Base-by-base conservation (phyloP, 2,797 vertebrate species). In the Enteromius unitaeniatus region DNA sequence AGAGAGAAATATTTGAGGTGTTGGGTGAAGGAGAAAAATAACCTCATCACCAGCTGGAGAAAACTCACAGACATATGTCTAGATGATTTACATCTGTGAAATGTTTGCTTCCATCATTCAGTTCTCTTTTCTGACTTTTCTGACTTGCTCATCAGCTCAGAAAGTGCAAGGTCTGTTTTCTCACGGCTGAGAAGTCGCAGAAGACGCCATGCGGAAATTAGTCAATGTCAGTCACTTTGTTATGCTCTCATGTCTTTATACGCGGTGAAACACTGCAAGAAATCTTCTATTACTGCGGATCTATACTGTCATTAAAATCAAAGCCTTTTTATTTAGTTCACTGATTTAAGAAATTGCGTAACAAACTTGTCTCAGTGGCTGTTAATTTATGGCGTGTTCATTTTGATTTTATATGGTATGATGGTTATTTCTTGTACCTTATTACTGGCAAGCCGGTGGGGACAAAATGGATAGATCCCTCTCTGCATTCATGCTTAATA, bases 51-150 rank as follows among this genome's bases (percentile, higher is more conserved):
- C 42, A 70, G 82, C 79, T 73, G 28, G 58, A 85, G 83, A 86
- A 85, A 72, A 47, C 28, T 19, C 67, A 34, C 45, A 72, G 81
- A 69, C 62, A 79, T 75, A 84, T 86, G 72, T 86, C 87, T 81
- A 37, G 40, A 64, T 84, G 86, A 88, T 83, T 84, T 86, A 86
- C 83, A 78, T 85, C 70, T 81, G 80, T n/a, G 26, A 75, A 65
- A 42, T 69, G 28, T 58, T 83, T 34, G 34, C 69, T 58, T 86
- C 81, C 64, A 76, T 86, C 79, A 64, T 40, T 85, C 83, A 80
- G 14, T 79, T 81, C 64, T 26, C 49, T 65, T 53, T 78, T 81
- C 72, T 31, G 65, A 62, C n/a, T 53, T 77, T 80, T 11, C 55
- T 10, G 34, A 45, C 55, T 70, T 58, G 81, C 81, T 85, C 65